Conservation (phyloP, 1,140 invertebrate species). For the Drosophila erecta region DNA sequence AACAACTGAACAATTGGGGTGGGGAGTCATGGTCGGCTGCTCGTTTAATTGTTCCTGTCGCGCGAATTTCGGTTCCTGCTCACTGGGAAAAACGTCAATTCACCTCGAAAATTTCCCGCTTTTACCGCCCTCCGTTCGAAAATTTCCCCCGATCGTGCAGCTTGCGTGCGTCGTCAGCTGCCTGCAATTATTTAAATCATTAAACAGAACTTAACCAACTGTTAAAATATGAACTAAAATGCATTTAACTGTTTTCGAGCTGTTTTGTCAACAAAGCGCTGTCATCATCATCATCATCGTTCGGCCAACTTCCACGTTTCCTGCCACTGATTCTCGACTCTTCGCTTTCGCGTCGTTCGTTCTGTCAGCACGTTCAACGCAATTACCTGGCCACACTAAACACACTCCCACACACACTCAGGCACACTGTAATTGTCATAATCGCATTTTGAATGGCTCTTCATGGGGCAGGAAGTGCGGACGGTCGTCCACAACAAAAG, state of each 20-base stretch:
- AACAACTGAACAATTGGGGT: conserved; percentile 14
- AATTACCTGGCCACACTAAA: conserved; percentile 65
- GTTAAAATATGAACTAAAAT: conserved; percentile 83
- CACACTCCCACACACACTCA: conserved; percentile 36
- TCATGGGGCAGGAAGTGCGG: conserved; percentile 19
- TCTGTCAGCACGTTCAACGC: conserved; percentile 75
- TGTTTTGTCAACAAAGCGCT: conserved; percentile 79
- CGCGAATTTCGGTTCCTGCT: conserved; percentile 71
- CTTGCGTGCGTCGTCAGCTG: conserved; percentile 26
- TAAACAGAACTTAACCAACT: conserved; percentile 82
- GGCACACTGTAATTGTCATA: conserved; percentile 46
- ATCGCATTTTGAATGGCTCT: conserved; percentile 46
- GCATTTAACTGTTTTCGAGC: conserved; percentile 80
- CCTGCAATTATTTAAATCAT: conserved; percentile 79
- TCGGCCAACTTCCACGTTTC: conserved; percentile 27
- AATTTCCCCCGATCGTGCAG: conserved; percentile 38
- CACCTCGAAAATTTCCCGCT: conserved; percentile 5
- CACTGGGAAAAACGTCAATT: conserved; percentile 32
- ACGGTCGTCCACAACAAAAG: not conserved
- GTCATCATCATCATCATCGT: conserved; percentile 70
- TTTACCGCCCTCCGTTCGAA: not conserved
- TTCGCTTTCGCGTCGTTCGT: conserved; percentile 53
- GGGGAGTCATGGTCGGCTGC: conserved; percentile 63
- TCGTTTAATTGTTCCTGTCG: conserved; percentile 80
- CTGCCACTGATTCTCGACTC: conserved; percentile 42